A percentile compares a stretch with the other conserved stretches of the same genome.
These are phyloP conservation scores for Rhopalosiphum padi DNA, from an alignment of 1,140 invertebrate species.

Conservation along the genomic window DNA sequence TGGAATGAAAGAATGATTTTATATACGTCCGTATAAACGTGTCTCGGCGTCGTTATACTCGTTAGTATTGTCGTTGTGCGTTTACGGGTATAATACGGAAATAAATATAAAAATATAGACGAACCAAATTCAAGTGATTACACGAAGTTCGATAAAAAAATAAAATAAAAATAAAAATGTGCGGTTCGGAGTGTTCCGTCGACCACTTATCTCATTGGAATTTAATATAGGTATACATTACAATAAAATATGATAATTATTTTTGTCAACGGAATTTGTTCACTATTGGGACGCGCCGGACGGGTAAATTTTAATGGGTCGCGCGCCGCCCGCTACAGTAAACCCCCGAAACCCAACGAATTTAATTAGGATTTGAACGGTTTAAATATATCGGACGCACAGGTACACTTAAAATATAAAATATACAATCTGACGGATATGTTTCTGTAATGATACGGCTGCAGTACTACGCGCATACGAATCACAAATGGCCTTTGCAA, in stretches of 20 bases:
- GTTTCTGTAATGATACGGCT: not conserved
- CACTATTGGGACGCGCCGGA: not conserved
- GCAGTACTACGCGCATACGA: not conserved
- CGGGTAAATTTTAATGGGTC: not conserved
- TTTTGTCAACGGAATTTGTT: not conserved
- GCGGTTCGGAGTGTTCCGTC: not conserved
- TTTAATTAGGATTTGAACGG: not conserved
- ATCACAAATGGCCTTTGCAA: not conserved
- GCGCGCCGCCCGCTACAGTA: not conserved
- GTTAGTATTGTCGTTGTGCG: not conserved
- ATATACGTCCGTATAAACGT: constrained; percentile 27
- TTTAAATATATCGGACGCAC: not conserved
- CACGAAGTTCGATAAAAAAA: not conserved
- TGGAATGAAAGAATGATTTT: not conserved
- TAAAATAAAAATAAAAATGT: not conserved
- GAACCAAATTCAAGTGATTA: not conserved
- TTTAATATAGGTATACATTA: not conserved
- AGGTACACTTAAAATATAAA: not conserved
- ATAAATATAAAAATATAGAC: not conserved
- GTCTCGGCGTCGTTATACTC: not conserved
- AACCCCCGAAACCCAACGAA: not conserved
- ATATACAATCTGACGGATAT: not conserved
- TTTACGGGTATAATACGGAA: not conserved
- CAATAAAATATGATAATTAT: not conserved
- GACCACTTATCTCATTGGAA: not conserved